Conservation (phyloP, 2,888 invertebrate genomes). For the Pteria penguin region DNA sequence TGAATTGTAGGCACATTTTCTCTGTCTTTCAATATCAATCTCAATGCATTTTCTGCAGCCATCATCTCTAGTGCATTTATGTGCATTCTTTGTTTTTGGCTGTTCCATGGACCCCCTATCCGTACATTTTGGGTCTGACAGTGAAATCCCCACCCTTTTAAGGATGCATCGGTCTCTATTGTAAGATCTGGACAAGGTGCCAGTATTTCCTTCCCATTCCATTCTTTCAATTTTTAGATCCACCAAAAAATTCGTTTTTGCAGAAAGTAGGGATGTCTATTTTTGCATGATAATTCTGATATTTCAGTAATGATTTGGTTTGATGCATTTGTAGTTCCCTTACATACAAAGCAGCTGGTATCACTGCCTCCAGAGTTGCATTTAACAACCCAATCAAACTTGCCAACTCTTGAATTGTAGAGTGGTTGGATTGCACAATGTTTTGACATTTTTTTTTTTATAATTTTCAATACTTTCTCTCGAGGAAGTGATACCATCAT, state of each 20-base stretch:
- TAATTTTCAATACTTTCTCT: background rate
- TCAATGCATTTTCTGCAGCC: conserved; percentile 8
- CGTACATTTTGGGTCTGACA: conserved; percentile 1
- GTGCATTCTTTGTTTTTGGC: conserved; percentile 8
- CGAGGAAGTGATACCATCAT: conserved; percentile 16
- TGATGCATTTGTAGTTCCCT: conserved; percentile 22
- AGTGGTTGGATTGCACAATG: background rate
- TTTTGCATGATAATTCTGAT: background rate
- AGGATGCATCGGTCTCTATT: conserved; percentile 19
- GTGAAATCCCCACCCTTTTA: conserved; percentile 10
- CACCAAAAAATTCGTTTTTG: conserved; percentile 15
- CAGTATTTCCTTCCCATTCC: conserved; percentile 23
- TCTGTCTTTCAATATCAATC: background rate
- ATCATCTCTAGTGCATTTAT: conserved; percentile 9
- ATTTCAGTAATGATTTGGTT: conserved; percentile 10
- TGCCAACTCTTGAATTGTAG: background rate
- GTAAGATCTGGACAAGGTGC: background rate
- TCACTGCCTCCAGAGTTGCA: conserved; percentile 4
- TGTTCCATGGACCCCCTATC: background rate
- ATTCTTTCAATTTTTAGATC: conserved; percentile 14
- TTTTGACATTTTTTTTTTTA: background rate
- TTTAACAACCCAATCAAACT: background rate
- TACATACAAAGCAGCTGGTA: conserved; percentile 11
- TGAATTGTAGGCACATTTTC: background rate
- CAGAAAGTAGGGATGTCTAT: background rate